Base-by-base conservation (phyloP, 2,113 vertebrate genomes). In the Ageneiosus marmoratus region DNA sequence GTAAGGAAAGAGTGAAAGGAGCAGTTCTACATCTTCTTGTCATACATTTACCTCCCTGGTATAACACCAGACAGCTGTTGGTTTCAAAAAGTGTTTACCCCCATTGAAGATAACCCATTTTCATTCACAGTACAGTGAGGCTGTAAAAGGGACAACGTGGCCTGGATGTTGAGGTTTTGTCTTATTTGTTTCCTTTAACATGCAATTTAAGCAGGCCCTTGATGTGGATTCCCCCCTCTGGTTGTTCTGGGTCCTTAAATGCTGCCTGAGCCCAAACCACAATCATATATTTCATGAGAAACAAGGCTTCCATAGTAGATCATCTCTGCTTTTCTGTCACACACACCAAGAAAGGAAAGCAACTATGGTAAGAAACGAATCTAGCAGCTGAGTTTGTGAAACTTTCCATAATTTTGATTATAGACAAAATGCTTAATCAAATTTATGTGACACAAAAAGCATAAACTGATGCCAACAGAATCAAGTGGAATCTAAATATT, bases 211-310 rank as follows among this genome's bases (percentile, higher is more conserved):
- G 82, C 69, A 41, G 5, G 50, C 72, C 85, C 87, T 92, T 89
- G 81, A 89, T 92, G 90, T 92, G 89, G 89, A 89, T 82, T 88
- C 80, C 65, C 74, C 80, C 34, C 50, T 29, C 84, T 53, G 87
- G 85, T 32, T 82, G 80, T 87, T 89, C 84, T 44, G 51, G 81
- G 84, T 65, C 81, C 87, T 79, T 77, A 80, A 86, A 88, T 73
- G 86, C 53, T 70, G 82, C 41, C 44, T 67, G 85, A 87, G 48
- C 86, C 81, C 84, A 89, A 89, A 91, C 92, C 91, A 91, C 90
- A 90, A 89, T 78, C 87, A 82, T 84, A 82, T 85, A 86, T 90
- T 88, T 91, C 88, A 91, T 88, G 84, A 91, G 82, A 78, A 89
- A 82, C 37, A 50, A 72, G 73, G 78, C 75, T 65, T 83, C 72